These are phyloP conservation scores for Phoeniculus purpureus DNA, from an alignment of 2,797 vertebrate species.

Conservation along the genomic window DNA sequence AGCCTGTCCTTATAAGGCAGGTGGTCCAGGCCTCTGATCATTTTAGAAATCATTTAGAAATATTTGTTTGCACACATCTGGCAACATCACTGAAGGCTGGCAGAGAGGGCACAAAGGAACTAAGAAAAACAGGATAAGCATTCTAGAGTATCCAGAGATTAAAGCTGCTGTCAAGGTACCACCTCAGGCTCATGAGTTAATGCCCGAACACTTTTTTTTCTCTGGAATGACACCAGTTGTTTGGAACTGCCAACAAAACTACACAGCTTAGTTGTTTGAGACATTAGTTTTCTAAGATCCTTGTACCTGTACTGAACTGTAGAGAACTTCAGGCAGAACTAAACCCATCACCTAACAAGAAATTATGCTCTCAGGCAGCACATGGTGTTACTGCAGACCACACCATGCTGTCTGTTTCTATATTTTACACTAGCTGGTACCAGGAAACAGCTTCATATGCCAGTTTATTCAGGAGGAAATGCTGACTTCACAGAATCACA, in stretches of 20 bases:
- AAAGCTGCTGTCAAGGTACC: background rate
- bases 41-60: too few species aligned
- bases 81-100: background rate
- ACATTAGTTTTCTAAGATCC: background rate
- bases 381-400: background rate
- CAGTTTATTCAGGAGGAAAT: background rate
- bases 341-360: background rate
- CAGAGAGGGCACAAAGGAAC: background rate
- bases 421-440: background rate
- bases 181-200: background rate
- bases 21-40: too few species aligned
- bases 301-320: too few species aligned
- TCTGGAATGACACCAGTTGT: background rate
- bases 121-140: background rate
- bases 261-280: background rate
- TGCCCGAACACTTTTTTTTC: background rate
- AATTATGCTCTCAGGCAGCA: accelerated
- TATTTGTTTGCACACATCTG: background rate
- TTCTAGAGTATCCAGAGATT: background rate
- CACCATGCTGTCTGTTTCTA: background rate
- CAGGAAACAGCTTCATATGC: background rate
- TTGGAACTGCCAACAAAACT: background rate
- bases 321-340: background rate
- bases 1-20: too few species aligned
- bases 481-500: background rate